Conservation (phyloP, 2,113 vertebrate genomes). For the Furnarius figulus region DNA sequence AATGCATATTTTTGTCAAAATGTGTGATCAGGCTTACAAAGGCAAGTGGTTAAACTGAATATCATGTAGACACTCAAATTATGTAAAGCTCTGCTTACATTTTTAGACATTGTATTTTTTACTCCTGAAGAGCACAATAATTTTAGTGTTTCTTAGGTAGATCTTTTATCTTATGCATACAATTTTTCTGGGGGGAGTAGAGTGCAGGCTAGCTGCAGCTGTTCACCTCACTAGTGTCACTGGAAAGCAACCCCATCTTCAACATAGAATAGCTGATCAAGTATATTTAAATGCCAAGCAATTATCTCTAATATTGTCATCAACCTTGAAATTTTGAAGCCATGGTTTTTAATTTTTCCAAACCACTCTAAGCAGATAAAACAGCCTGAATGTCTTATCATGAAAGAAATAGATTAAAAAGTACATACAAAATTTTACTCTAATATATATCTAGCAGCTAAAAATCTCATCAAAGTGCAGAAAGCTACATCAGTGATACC, state of each 20-base stretch:
- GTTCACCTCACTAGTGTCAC: background rate
- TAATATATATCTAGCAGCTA: background rate
- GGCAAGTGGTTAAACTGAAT: background rate
- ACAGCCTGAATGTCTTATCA: background rate
- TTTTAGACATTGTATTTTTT: background rate
- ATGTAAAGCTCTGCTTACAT: background rate
- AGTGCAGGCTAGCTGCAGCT: background rate
- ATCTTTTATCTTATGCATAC: background rate
- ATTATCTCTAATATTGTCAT: background rate
- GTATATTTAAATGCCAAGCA: background rate
- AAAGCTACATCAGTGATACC: background rate
- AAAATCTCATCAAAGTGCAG: background rate
- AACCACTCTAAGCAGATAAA: background rate
- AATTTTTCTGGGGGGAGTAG: background rate
- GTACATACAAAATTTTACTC: background rate
- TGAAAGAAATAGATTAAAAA: background rate
- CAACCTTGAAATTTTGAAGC: background rate
- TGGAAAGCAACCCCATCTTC: background rate
- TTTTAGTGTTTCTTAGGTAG: background rate
- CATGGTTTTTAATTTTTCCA: background rate
- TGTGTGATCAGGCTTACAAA: background rate
- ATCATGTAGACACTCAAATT: background rate
- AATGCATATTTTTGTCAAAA: background rate
- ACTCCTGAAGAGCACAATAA: accelerated
- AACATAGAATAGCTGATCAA: background rate